phyloP scores from a whole-genome alignment of 1,140 invertebrate genomes.

The Drosophila tsacasi region DNA sequence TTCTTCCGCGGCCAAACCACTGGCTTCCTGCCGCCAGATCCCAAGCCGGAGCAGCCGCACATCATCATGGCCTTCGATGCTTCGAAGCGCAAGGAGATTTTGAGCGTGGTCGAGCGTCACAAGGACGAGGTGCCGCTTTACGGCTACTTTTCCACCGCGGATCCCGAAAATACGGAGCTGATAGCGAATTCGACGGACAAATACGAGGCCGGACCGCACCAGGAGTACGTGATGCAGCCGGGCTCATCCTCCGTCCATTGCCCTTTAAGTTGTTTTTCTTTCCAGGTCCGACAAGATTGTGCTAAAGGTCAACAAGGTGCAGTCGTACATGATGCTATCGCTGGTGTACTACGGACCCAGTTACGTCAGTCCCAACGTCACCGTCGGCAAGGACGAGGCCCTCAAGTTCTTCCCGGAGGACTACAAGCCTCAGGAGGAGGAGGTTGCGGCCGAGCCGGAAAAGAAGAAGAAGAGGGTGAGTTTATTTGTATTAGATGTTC shows the following conservation, averaged over 20 bases:
- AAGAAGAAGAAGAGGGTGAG: slow-evolving; percentile 36
- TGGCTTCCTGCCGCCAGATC: slow-evolving; percentile 86
- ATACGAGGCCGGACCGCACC: slow-evolving; percentile 83
- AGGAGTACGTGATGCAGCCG: slow-evolving; percentile 16
- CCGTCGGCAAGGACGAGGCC: slow-evolving; percentile 87
- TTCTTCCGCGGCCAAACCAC: slow-evolving; percentile 87
- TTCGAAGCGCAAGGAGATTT: slow-evolving; percentile 87
- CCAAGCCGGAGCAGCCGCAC: slow-evolving; percentile 86
- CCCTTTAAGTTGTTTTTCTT: not conserved
- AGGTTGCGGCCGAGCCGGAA: slow-evolving; percentile 18
- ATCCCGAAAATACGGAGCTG: slow-evolving; percentile 85
- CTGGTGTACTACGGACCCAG: slow-evolving; percentile 87
- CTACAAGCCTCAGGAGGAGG: slow-evolving; percentile 84
- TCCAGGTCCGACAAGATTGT: slow-evolving; percentile 87
- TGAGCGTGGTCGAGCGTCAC: slow-evolving; percentile 85
- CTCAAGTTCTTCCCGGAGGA: slow-evolving; percentile 87
- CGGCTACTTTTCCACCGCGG: slow-evolving; percentile 87
- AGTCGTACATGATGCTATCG: slow-evolving; percentile 85
- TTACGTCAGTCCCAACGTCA: slow-evolving; percentile 87
- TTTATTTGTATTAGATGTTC: too few relatives aligned
- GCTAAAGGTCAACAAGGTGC: slow-evolving; percentile 86
- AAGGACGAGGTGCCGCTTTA: slow-evolving; percentile 86
- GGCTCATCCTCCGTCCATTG: too few relatives aligned
- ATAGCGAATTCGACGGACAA: slow-evolving; percentile 86
- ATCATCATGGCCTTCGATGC: slow-evolving; percentile 88